Evolutionary conservation across 2,888 invertebrate genomes (phyloP), one percentile per base, ranked within the genome.

Genomic region (Reticulitermes lucifugus): DNA sequence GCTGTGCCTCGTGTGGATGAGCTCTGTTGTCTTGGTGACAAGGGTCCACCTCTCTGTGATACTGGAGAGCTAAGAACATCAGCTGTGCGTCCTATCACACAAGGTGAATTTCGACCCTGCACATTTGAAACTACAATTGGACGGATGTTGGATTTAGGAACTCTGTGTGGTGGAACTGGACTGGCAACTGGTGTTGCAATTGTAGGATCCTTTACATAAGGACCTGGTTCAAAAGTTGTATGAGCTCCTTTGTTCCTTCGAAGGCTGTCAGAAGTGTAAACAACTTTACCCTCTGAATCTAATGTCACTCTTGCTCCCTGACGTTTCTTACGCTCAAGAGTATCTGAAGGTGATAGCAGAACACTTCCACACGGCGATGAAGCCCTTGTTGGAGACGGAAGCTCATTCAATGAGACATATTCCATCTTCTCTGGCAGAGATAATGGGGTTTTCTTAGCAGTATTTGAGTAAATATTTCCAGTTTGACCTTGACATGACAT

Each of bases 221-320:
- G 96, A 88, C 97, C 97, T 85, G 97, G 97, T 92, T 96, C 96
- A 89, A 97, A 97, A 59, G 97, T 90, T 65, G 96, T 96, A 89
- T 96, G 96, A 25, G 96, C 95, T 86, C 95, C 95, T 92, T 96
- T 88, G 70, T 86, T 96, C 87, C 95, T 92, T 89, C 94, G 95
- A 87, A 97, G 91, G 89, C 97, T 97, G 89, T 97, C 97, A 35
- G 97, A 97, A 87, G 96, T 96, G 91, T 96, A 97, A 86, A 97
- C 95, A 77, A 97, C 96, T 92, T 96, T 96, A 83, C 97, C 98
- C 89, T 96, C 96, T 43, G 97, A 95, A 91, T 97, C 96, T 77
- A 97, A 91, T 60, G 95, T 96, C 71, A 97, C 96, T 89, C 96
- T 94, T 41, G 96, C 96, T 43, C 96, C 96, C 89, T 94, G 94